Base-by-base conservation (phyloP, 2,888 invertebrate species). In the Pseudococcus jackbeardsleyi region DNA sequence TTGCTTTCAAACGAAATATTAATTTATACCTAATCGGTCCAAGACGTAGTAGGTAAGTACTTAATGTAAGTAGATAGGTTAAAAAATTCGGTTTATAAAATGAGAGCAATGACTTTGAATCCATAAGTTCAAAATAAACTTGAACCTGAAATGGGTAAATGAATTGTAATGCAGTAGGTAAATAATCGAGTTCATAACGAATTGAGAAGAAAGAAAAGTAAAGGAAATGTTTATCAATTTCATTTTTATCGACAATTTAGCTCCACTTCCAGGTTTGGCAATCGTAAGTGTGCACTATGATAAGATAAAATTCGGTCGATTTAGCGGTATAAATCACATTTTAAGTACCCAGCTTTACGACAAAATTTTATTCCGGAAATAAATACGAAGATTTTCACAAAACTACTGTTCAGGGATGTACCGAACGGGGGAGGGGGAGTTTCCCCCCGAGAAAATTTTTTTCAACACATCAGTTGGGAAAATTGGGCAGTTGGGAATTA, bases 111-210 rank as follows among this genome's bases (percentile, higher is more conserved):
- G 64, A 64, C 22, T 22, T 64, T 3, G 8, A 54, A 54, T n/a
- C n/a, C 1, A n/a, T 50, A 0, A n/a, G n/a, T 9, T 50, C 15
- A 12, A 50, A 12, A 12, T 59, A 46, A 46, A 82, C 79, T 82
- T 82, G 79, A 82, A 82, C 79, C 79, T 82, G 79, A 82, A 82
- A 46, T 46, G 33, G 46, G 79, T 22, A 42, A 82, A 72, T 72
- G 64, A 22, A 64, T 64, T 64, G 22, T n/a, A 46, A 46, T 12
- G 72, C 7, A 64, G 8, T 46, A 19, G 8, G 46, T 82, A 82
- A 82, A 82, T 46, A 82, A 46, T 9, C 42, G 7, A 39, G 5
- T 39, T 6, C 7, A 46, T 79, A 79, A 82, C 19, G 11, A 82
- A 46, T 19, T 1, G 46, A 79, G n/a, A 82, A 46, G 19, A 46